Percentiles rank a stretch among this genome's conserved stretches.
Conservation (phyloP, 2,888 invertebrate genomes). For the Erebia aethiops region DNA sequence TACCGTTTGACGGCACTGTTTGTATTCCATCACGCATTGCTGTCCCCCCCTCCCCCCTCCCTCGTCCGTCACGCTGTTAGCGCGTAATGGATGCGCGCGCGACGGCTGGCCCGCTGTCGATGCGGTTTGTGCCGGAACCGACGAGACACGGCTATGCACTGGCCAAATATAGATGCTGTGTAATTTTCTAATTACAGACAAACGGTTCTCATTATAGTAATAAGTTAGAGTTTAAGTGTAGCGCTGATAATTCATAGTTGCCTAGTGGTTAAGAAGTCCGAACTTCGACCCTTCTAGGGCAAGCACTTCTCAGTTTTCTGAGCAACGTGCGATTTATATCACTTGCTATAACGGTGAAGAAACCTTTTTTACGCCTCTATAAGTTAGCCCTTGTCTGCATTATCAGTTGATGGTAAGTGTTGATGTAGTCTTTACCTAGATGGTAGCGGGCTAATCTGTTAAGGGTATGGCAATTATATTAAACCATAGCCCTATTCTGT, state of each 20-base stretch:
- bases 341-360: too few relatives aligned
- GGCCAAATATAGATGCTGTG: constrained; percentile 30
- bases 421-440: too few relatives aligned
- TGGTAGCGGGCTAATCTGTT: too few relatives aligned
- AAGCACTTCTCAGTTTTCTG: too few relatives aligned
- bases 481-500: too few relatives aligned
- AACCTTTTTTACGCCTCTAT: too few relatives aligned
- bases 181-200: constrained; percentile 30
- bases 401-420: too few relatives aligned
- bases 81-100: constrained; percentile 49
- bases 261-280: too few relatives aligned
- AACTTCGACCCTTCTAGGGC: too few relatives aligned
- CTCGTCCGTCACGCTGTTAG: constrained; percentile 47
- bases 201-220: constrained; percentile 7
- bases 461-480: too few relatives aligned
- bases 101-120: constrained; percentile 40
- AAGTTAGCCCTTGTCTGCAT: too few relatives aligned
- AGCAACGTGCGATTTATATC: constrained; percentile 50
- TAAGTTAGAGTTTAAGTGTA: neutral
- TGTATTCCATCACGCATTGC: constrained; percentile 49
- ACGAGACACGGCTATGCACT: constrained; percentile 23
- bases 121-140: constrained; percentile 24
- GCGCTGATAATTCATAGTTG: neutral
- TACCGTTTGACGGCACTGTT: constrained; percentile 42
- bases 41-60: constrained; percentile 39